These are phyloP conservation scores for Crossaster papposus DNA, from an alignment of 53 echinoderm and acorn worm species.

Conservation along the genomic window DNA sequence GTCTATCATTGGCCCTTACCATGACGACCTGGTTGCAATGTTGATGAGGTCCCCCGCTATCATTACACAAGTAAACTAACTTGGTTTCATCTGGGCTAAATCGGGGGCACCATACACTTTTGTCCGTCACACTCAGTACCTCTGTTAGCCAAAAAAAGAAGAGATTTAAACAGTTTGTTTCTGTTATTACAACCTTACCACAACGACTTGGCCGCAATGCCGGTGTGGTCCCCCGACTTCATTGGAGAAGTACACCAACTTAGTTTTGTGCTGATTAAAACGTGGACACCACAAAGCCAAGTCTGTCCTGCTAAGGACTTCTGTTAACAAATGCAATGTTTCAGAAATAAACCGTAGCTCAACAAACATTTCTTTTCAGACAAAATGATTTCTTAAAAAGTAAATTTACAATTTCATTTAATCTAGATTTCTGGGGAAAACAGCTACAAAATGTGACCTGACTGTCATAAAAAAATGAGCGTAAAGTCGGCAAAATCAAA, in stretches of 20 bases:
- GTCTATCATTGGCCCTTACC: constrained; percentile 65
- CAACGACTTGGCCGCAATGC: constrained; percentile 80
- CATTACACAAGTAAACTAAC: constrained; percentile 79
- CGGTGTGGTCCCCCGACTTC: constrained; percentile 74
- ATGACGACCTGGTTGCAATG: constrained; percentile 82
- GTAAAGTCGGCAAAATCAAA: too few relatives aligned
- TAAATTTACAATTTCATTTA: too few relatives aligned
- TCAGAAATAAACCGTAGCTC: neutral
- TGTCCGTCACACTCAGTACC: constrained; percentile 57
- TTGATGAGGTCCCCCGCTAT: constrained; percentile 73
- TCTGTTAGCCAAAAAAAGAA: constrained; percentile 20
- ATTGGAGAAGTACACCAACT: constrained; percentile 80
- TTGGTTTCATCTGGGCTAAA: constrained; percentile 82
- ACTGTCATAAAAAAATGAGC: too few relatives aligned
- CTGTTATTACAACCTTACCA: constrained; percentile 69
- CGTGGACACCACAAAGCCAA: constrained; percentile 67
- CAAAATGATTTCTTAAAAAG: too few relatives aligned
- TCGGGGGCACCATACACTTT: constrained; percentile 67
- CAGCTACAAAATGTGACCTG: too few relatives aligned
- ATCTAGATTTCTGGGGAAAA: too few relatives aligned
- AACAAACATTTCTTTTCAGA: too few relatives aligned
- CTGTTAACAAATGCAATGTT: constrained; percentile 34
- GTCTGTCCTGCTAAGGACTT: constrained; percentile 59
- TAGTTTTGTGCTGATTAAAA: constrained; percentile 78
- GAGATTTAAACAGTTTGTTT: neutral